Base-by-base conservation (phyloP, 2,113 vertebrate genomes). In the Sander lucioperca region DNA sequence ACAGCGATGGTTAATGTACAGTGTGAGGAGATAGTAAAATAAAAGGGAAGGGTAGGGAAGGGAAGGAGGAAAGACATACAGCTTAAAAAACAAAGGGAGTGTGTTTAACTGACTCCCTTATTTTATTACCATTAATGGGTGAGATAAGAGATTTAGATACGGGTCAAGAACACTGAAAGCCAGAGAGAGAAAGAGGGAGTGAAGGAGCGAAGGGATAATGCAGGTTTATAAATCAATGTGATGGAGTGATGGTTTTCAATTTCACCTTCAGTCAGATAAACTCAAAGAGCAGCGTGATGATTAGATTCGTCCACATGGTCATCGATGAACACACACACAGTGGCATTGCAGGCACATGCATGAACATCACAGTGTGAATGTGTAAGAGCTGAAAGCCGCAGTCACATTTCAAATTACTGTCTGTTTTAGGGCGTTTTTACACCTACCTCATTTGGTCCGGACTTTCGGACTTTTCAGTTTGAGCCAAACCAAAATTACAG, bases 241-340 rank as follows among this genome's bases (percentile, higher is more conserved):
- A 85, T 27, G 16, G 27, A 51, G 36, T 51, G 43, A 69, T 68
- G 23, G 54, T 66, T 85, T 82, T 85, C 18, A 77, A 51, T 81
- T 84, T 84, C 73, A 80, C 56, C 27, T 67, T 50, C 75, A 69
- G 19, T 66, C 79, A 79, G 39, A 79, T 72, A 69, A 75, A 57
- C 63, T 65, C 47, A 25, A 12, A 63, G 33, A 57, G 65, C 25
- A 61, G 36, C 48, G 51, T 27, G 23, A 69, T 51, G 36, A 80
- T 57, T 23, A 74, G 19, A 80, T 78, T 86, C 9, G 57, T 51
- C 7, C 8, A 63, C 18, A 68, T 43, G 59, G 56, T 63, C 48
- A 27, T 73, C 67, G 27, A 3, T 64, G 77, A 66, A 54, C 18
- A 2, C 13, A 36, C 25, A 54, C 18, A 59, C 12, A 43, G 19